These are phyloP conservation scores for Drosophila neonasuta DNA, from an alignment of 2,888 invertebrate genomes.

Conservation along the genomic window DNA sequence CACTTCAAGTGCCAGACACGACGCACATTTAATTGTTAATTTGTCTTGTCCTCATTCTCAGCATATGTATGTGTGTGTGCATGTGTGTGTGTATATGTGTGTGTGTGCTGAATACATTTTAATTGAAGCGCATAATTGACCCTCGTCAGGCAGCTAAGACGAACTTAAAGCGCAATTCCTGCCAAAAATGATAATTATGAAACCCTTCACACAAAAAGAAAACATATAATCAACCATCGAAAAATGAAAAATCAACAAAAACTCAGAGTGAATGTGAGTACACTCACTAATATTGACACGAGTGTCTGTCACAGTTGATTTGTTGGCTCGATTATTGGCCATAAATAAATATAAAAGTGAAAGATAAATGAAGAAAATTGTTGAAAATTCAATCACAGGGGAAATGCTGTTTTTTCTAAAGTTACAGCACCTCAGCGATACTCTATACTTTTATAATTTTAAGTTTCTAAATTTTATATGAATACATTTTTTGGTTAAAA, in stretches of 20 bases:
- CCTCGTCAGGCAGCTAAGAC: slow-evolving; percentile 55
- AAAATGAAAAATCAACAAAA: background rate
- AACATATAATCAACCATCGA: background rate
- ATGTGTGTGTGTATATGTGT: slow-evolving; percentile 48
- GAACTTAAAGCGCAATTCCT: slow-evolving; percentile 21
- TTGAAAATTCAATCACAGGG: background rate
- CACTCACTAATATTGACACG: slow-evolving; percentile 15
- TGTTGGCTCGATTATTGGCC: slow-evolving; percentile 1
- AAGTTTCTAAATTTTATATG: no score
- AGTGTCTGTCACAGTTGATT: slow-evolving; percentile 11
- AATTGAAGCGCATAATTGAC: slow-evolving; percentile 72
- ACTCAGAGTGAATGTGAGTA: slow-evolving; percentile 1
- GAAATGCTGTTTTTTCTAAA: background rate
- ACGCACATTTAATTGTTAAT: slow-evolving; percentile 67
- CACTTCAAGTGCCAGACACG: slow-evolving; percentile 29
- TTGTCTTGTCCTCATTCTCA: slow-evolving; percentile 56
- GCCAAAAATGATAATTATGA: slow-evolving; percentile 4
- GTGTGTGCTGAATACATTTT: slow-evolving; percentile 72
- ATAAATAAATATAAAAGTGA: slow-evolving; percentile 13
- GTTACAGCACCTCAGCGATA: background rate
- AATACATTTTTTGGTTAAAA: no score
- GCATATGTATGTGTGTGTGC: slow-evolving; percentile 18
- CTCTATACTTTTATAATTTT: background rate
- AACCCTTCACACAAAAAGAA: background rate
- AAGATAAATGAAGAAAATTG: background rate